Evolutionary conservation across 1,140 invertebrate species (phyloP), one percentile per base, ranked within the genome.

Genomic region (Zaprionus taronus): DNA sequence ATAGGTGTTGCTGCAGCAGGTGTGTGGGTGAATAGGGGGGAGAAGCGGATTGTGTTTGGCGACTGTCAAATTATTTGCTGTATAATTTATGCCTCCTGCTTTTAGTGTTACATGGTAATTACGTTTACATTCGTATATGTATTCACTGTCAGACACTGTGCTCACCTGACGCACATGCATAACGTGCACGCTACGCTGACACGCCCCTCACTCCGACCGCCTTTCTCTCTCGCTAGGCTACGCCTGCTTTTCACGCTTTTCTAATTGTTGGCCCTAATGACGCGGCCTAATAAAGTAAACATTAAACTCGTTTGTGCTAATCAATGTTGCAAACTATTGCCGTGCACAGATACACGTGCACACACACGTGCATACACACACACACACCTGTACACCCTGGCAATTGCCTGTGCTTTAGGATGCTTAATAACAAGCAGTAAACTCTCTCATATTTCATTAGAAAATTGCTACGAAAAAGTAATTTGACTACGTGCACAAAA

Each of bases 221-320:
- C 26, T 24, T 14, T 26, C 15, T 41, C 20, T 7, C 20, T 7
- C 41, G 5, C n/a, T 3, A 12, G 36, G 12, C 22, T 31, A 34
- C 57, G 58, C 69, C 69, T 44, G 7, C 34, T 38, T 55, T 20
- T 17, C 49, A 69, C 66, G 49, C 69, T 62, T 63, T 44, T 36
- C 53, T 80, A 80, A 77, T 73, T 58, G 70, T 64, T 74, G 57
- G 55, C 75, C 78, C 72, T 84, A 89, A 89, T 89, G 90, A 81
- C 81, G 79, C 81, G 78, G 83, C 85, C 76, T 89, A 89, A 90
- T 89, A 89, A 85, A 90, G 85, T 89, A 85, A 90, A 90, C 79
- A 89, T 85, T 90, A 80, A 82, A 90, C 81, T 58, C 81, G 78
- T 84, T 76, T 76, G 81, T 66, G 79, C 85, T 90, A 89, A 89